Conservation (phyloP, 2,888 invertebrate species). For the Acheta domesticus region DNA sequence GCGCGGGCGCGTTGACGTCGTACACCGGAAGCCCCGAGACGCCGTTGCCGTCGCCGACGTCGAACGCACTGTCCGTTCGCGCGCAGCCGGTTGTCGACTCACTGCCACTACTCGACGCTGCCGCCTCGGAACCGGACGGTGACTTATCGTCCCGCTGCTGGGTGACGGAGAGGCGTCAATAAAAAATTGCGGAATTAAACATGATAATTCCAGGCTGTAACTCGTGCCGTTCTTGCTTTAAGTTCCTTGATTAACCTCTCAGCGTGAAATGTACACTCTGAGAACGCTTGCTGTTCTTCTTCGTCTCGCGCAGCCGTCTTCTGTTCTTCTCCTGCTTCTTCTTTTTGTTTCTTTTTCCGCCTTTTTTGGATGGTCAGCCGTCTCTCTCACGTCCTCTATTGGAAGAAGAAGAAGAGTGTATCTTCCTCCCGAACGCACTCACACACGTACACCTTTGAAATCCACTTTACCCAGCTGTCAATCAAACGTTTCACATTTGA, state of each 20-base stretch:
- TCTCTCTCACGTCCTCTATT: neutral
- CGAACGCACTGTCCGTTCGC: no score
- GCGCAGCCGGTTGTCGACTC: no score
- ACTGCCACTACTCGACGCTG: no score
- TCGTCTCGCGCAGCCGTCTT: neutral
- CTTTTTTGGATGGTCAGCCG: neutral
- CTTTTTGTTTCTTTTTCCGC: neutral
- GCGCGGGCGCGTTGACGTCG: no score
- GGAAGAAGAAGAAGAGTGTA: conserved; percentile 5
- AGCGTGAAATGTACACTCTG: conserved; percentile 28
- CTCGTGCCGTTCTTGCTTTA: neutral
- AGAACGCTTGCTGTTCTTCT: conserved; percentile 1
- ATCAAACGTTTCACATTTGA: neutral
- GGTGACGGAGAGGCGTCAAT: neutral
- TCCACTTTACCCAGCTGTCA: conserved; percentile 18
- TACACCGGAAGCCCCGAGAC: no score
- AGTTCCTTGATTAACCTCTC: conserved; percentile 29
- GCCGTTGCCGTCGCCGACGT: no score
- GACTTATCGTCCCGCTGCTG: neutral
- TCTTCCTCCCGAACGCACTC: neutral
- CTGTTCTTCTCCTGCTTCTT: neutral
- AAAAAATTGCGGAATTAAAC: conserved; percentile 18
- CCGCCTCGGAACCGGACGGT: neutral
- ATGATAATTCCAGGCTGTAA: conserved; percentile 18
- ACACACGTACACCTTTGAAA: conserved; percentile 18